These are phyloP conservation scores for Rana temporaria DNA, from an alignment of 2,113 vertebrate genomes.

Conservation along the genomic window DNA sequence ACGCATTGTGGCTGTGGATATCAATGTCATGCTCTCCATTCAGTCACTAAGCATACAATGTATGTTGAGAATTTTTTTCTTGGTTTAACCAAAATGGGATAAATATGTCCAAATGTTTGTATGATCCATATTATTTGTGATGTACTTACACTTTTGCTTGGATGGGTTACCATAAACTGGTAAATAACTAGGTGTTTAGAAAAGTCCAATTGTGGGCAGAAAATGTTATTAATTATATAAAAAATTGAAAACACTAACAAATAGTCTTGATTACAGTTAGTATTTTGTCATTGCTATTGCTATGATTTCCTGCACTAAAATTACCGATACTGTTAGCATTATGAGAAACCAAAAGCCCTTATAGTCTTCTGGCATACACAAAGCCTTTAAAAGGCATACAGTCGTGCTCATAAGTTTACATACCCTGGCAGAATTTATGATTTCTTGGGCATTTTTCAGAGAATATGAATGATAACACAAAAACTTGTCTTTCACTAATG, in stretches of 20 bases:
- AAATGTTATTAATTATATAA: not conserved
- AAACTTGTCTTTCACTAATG: too few species aligned
- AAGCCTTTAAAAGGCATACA: too few species aligned
- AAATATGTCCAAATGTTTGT: not conserved
- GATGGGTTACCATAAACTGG: not conserved
- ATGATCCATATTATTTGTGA: not conserved
- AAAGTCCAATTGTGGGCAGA: not conserved
- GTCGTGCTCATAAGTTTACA: too few species aligned
- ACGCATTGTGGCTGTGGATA: conserved; percentile 30
- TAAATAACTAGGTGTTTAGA: not conserved
- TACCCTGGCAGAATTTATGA: too few species aligned
- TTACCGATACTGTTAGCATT: too few species aligned
- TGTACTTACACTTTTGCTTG: not conserved
- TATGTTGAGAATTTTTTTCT: not conserved
- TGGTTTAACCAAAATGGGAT: not conserved
- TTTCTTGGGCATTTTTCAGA: too few species aligned
- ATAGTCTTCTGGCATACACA: too few species aligned
- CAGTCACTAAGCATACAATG: not conserved
- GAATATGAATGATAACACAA: too few species aligned
- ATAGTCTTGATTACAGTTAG: not conserved
- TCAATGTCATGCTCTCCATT: not conserved
- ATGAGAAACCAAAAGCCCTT: too few species aligned
- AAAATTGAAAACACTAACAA: conserved; percentile 3
- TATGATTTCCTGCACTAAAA: too few species aligned
- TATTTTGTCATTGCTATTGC: too few species aligned